Evolutionary conservation across 2,797 vertebrate genomes (phyloP).

Genomic region (Cynodonichthys magdalenae): DNA sequence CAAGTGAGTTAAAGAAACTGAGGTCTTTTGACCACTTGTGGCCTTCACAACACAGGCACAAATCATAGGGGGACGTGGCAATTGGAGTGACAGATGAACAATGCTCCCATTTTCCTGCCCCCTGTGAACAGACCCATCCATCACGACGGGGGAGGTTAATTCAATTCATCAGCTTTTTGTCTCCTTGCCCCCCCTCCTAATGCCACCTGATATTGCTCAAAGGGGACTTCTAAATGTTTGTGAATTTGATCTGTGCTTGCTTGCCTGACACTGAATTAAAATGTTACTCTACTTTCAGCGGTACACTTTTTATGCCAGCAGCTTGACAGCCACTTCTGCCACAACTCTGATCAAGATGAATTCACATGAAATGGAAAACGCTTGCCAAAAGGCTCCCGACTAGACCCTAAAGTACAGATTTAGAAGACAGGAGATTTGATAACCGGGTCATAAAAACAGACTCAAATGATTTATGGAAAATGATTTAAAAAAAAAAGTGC

Average conservation of each 20-base stretch:
- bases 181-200: slow-evolving; percentile 78
- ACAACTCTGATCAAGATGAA: slow-evolving; percentile 73
- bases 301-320: slow-evolving; percentile 53
- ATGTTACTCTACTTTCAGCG: slow-evolving; percentile 68
- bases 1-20: slow-evolving; percentile 52
- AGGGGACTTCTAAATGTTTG: slow-evolving; percentile 79
- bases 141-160: slow-evolving; percentile 81
- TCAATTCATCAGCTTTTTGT: slow-evolving; percentile 85
- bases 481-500: slow-evolving; percentile 3
- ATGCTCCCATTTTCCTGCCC: slow-evolving; percentile 79
- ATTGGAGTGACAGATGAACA: slow-evolving; percentile 86
- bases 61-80: slow-evolving; percentile 81
- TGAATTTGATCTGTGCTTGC: slow-evolving; percentile 71
- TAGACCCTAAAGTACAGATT: slow-evolving; percentile 30
- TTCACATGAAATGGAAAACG: slow-evolving; percentile 36
- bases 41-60: slow-evolving; percentile 77
- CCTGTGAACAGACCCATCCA: slow-evolving; percentile 83
- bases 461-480: background rate
- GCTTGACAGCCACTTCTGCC: slow-evolving; percentile 58
- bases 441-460: background rate
- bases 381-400: slow-evolving; percentile 46
- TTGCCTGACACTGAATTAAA: slow-evolving; percentile 79
- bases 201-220: slow-evolving; percentile 82
- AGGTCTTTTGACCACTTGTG: slow-evolving; percentile 82
- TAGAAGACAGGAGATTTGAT: slow-evolving; percentile 21